phyloP scores from a whole-genome alignment of 2,888 invertebrate species.

The Tachina grossa region DNA sequence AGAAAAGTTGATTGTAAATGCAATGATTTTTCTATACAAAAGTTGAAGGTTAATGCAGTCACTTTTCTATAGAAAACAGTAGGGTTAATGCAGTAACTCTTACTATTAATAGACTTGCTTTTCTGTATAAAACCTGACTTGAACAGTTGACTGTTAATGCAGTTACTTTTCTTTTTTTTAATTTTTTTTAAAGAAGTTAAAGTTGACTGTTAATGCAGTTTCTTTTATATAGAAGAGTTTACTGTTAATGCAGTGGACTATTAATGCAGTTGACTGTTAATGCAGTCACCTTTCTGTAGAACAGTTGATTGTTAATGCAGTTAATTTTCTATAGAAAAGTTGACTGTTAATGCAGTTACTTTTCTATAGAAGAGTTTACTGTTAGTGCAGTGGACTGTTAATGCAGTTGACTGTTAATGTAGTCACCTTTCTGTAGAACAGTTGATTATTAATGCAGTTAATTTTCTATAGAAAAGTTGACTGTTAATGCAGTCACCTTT shows the following conservation, averaged over 20 bases:
- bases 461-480: neutral
- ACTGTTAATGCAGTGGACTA: neutral
- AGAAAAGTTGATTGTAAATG: too few relatives aligned
- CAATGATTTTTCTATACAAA: too few relatives aligned
- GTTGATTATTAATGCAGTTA: neutral
- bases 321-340: neutral
- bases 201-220: neutral
- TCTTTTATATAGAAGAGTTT: neutral
- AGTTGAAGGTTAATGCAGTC: neutral
- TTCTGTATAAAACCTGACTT: too few relatives aligned
- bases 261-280: neutral
- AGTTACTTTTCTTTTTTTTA: neutral
- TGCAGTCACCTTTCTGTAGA: neutral
- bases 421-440: neutral
- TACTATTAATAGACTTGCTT: neutral
- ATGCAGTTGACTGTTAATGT: neutral
- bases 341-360: neutral
- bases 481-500: neutral
- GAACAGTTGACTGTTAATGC: neutral
- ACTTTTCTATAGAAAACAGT: too few relatives aligned
- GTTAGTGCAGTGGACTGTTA: neutral
- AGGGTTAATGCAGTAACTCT: neutral
- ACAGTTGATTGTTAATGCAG: neutral
- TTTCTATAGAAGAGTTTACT: conserved; percentile 4
- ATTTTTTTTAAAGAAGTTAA: too few relatives aligned